phyloP scores from a whole-genome alignment of 2,888 invertebrate species.

The Dasypogon diadema region DNA sequence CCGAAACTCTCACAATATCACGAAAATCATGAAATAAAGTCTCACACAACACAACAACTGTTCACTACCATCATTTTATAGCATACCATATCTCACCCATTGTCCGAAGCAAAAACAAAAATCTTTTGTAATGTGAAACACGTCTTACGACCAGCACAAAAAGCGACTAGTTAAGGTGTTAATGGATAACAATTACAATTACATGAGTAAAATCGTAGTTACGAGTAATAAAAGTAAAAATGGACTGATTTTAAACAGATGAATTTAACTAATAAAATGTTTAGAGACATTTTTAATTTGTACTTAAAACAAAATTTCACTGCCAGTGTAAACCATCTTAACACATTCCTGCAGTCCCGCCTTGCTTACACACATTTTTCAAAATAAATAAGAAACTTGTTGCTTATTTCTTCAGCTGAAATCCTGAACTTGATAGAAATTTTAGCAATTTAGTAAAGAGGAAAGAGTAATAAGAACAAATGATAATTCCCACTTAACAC shows the following conservation, averaged over 20 bases:
- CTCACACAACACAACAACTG: no score
- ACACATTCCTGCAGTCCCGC: background rate
- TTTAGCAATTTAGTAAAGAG: background rate
- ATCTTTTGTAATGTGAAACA: no score
- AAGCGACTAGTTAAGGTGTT: background rate
- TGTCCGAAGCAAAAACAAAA: no score
- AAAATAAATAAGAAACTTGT: background rate
- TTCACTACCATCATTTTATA: no score
- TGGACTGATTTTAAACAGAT: slow-evolving; percentile 29
- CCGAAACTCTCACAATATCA: no score
- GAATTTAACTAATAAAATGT: background rate
- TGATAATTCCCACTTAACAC: background rate
- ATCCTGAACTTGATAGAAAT: background rate
- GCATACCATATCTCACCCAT: no score
- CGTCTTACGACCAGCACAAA: slow-evolving; percentile 26
- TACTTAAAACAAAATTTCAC: slow-evolving; percentile 44
- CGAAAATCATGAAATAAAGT: no score
- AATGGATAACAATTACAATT: no score
- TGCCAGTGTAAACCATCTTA: slow-evolving; percentile 28
- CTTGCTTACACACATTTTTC: background rate
- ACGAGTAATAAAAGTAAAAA: background rate
- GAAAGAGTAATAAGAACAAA: background rate
- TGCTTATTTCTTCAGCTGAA: no score
- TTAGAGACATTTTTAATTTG: background rate
- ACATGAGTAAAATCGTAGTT: background rate